Evolutionary conservation across 53 echinoderm and acorn worm genomes (phyloP).

Genomic region (Mesocentrotus franciscanus): DNA sequence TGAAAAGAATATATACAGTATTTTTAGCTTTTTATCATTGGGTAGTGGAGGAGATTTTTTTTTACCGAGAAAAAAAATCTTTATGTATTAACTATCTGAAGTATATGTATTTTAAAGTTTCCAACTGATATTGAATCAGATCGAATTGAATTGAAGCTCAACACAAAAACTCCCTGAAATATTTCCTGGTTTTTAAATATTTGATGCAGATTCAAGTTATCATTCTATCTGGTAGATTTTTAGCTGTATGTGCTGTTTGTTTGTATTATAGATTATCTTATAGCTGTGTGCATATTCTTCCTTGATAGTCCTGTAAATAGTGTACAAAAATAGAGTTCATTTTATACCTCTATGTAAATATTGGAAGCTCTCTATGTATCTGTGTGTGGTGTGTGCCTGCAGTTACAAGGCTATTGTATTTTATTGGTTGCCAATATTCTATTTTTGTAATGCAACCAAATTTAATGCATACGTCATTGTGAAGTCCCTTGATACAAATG

Average conservation of each 20-base stretch:
- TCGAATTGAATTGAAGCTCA: neutral
- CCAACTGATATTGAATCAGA: neutral
- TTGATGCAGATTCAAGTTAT: neutral
- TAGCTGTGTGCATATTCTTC: constrained; percentile 30
- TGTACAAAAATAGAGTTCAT: constrained; percentile 58
- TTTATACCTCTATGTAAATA: constrained; percentile 57
- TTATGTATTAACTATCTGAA: neutral
- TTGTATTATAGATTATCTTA: neutral
- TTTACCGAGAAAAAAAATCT: neutral
- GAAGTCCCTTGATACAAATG: no score
- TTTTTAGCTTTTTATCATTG: neutral
- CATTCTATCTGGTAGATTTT: neutral
- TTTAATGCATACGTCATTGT: no score
- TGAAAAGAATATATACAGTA: neutral
- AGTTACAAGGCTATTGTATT: neutral
- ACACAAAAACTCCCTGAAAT: neutral
- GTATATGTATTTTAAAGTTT: neutral
- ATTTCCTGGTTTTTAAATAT: neutral
- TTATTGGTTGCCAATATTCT: neutral
- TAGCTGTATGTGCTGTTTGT: constrained; percentile 5
- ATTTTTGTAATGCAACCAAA: no score
- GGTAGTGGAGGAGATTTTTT: neutral
- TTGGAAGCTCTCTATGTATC: neutral
- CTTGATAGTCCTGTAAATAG: constrained; percentile 18
- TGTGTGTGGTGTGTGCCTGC: constrained; percentile 39